Percentiles rank a stretch among this genome's conserved stretches.
Evolutionary conservation across 2,888 invertebrate genomes (phyloP).

Genomic region (Xanthorhoe designata): DNA sequence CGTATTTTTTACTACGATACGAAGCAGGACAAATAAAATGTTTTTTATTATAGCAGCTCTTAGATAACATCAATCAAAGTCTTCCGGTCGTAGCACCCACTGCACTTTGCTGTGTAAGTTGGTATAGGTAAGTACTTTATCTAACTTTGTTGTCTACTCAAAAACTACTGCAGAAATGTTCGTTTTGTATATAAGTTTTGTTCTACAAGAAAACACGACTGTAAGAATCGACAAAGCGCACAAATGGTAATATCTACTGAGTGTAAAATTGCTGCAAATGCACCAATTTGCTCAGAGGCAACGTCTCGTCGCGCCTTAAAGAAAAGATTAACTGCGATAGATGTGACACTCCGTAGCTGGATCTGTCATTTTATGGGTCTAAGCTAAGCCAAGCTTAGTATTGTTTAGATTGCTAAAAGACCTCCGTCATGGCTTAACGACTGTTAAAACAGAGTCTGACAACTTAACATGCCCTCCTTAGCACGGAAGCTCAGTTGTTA

Average conservation of each 20-base stretch:
- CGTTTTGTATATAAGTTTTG: background rate
- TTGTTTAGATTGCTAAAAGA: too few relatives aligned
- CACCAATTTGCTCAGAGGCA: background rate
- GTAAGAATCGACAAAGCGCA: background rate
- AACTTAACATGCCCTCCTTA: too few relatives aligned
- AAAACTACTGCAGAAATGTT: too few relatives aligned
- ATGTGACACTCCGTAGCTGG: background rate
- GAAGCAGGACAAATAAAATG: too few relatives aligned
- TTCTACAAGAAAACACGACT: background rate
- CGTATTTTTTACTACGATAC: too few relatives aligned
- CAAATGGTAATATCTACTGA: background rate
- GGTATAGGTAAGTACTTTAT: too few relatives aligned
- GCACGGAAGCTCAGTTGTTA: too few relatives aligned
- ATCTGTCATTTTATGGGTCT: too few relatives aligned
- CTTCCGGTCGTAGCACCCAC: background rate
- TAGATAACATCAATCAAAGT: background rate
- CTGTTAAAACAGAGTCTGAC: too few relatives aligned
- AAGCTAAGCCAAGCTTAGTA: too few relatives aligned
- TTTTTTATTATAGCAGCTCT: background rate
- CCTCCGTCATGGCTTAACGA: too few relatives aligned
- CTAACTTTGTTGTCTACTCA: too few relatives aligned
- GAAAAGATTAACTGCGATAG: background rate
- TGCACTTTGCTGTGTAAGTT: background rate
- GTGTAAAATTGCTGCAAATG: background rate
- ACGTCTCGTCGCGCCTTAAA: background rate